Conservation (phyloP, 2,113 vertebrate genomes). For the Trichomycterus rosablanca region DNA sequence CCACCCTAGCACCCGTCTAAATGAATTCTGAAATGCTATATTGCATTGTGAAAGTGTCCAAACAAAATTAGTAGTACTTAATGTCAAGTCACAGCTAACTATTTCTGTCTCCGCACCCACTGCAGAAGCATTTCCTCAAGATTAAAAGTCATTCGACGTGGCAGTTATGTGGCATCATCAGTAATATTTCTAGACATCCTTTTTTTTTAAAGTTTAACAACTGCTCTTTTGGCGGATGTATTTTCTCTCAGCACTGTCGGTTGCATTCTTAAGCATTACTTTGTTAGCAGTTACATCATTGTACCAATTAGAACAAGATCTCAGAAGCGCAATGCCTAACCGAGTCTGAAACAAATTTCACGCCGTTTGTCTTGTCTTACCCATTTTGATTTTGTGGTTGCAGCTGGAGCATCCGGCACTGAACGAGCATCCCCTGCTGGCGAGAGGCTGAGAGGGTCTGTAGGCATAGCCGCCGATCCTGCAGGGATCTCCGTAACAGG, state of each 20-base stretch:
- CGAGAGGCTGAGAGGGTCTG: slow-evolving; percentile 72
- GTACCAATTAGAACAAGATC: not conserved
- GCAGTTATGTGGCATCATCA: not conserved
- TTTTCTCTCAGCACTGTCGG: too few relatives aligned
- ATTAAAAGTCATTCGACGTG: not conserved
- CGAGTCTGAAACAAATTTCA: slow-evolving; percentile 10
- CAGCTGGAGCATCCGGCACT: slow-evolving; percentile 71
- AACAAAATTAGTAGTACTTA: too few relatives aligned
- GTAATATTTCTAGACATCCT: not conserved
- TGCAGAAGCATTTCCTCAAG: too few relatives aligned
- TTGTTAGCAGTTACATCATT: not conserved
- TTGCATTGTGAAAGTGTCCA: too few relatives aligned
- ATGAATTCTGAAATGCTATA: too few relatives aligned
- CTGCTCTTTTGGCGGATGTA: too few relatives aligned
- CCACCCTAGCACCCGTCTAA: too few relatives aligned
- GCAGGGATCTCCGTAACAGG: slow-evolving; percentile 79
- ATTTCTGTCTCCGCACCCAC: too few relatives aligned
- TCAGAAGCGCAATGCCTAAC: too few relatives aligned
- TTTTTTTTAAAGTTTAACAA: not conserved
- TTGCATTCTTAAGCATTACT: not conserved
- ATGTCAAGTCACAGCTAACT: too few relatives aligned
- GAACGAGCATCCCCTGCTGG: slow-evolving; percentile 71
- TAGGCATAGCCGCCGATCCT: slow-evolving; percentile 76
- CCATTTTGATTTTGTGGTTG: slow-evolving; percentile 82
- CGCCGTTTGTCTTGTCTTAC: slow-evolving; percentile 59